Conservation (phyloP, 2,888 invertebrate genomes). For the Lymantria dispar region DNA sequence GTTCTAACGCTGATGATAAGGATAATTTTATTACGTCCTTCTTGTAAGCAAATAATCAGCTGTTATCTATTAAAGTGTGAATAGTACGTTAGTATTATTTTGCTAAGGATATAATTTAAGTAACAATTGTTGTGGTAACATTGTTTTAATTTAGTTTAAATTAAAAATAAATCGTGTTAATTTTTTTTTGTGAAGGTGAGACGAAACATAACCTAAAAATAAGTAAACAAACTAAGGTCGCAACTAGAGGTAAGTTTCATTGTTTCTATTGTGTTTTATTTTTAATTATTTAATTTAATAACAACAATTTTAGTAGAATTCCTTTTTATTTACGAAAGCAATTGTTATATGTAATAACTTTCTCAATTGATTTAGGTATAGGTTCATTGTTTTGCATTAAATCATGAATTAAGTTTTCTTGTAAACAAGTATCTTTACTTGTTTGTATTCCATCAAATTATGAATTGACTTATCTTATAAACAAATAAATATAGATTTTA, state of each 20-base stretch:
- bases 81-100: slow-evolving; percentile 17
- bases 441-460: too few species aligned
- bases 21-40: background rate
- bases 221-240: slow-evolving; percentile 32
- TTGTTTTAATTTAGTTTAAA: background rate
- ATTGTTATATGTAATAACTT: too few species aligned
- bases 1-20: slow-evolving; percentile 3
- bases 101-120: background rate
- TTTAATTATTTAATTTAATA: too few species aligned
- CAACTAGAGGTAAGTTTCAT: slow-evolving; percentile 7
- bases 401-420: too few species aligned
- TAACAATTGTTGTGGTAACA: slow-evolving; percentile 8
- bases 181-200: slow-evolving; percentile 7
- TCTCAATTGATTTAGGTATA: too few species aligned
- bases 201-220: slow-evolving; percentile 42
- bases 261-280: too few species aligned
- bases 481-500: too few species aligned
- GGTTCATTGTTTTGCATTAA: too few species aligned
- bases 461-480: too few species aligned
- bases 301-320: too few species aligned
- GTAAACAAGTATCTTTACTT: too few species aligned
- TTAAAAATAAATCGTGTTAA: background rate
- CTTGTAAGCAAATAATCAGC: slow-evolving; percentile 20
- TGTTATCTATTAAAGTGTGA: slow-evolving; percentile 25
- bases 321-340: too few species aligned